Conservation (phyloP, 1,140 invertebrate species). For the Oryzaephilus surinamensis region DNA sequence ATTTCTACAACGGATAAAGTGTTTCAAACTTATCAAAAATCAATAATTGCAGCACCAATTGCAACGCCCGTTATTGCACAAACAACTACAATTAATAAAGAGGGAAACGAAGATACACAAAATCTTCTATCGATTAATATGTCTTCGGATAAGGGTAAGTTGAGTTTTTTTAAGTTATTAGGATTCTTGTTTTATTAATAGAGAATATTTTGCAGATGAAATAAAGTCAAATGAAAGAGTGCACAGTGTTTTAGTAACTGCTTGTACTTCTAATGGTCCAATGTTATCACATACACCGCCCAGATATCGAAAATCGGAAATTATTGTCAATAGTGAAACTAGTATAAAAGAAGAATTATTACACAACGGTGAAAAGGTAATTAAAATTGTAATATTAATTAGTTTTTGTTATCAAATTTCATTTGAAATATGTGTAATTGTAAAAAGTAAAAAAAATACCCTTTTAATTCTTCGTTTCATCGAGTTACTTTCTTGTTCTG, state of each 20-base stretch:
- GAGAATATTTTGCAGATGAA: slow-evolving; percentile 16
- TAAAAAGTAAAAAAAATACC: no score
- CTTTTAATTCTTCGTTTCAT: no score
- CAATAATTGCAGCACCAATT: slow-evolving; percentile 21
- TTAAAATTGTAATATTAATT: not conserved
- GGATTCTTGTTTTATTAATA: no score
- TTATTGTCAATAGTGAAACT: slow-evolving; percentile 10
- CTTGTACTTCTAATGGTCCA: slow-evolving; percentile 31
- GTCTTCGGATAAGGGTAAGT: no score
- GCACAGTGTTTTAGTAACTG: slow-evolving; percentile 32
- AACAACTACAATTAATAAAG: slow-evolving; percentile 19
- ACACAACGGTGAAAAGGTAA: slow-evolving; percentile 29
- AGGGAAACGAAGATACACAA: slow-evolving; percentile 8
- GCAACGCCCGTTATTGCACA: slow-evolving; percentile 34
- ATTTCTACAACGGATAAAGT: slow-evolving; percentile 18
- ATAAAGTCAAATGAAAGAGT: slow-evolving; percentile 24
- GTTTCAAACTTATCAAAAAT: slow-evolving; percentile 22
- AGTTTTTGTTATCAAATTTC: not conserved
- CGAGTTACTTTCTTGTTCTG: no score
- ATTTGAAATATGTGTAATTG: not conserved
- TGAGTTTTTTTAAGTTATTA: no score
- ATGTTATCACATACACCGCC: slow-evolving; percentile 32
- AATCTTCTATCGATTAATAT: slow-evolving; percentile 21
- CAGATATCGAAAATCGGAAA: slow-evolving; percentile 25
- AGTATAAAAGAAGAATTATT: slow-evolving; percentile 27